These are phyloP conservation scores for Pyrrhosoma nymphula DNA, from an alignment of 2,888 invertebrate genomes.

Conservation along the genomic window DNA sequence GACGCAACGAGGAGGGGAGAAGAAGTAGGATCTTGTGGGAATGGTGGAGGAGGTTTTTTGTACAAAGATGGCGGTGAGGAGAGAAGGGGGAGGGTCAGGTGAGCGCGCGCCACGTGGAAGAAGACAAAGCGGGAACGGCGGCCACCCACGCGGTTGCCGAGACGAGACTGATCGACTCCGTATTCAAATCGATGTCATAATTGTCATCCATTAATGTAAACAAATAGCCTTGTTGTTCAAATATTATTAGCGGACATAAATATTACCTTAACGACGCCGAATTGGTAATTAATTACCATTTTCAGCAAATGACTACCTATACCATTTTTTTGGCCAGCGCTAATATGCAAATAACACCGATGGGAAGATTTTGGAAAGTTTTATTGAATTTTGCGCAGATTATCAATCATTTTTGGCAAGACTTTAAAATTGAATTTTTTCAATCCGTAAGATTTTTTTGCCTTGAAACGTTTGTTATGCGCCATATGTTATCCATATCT, in stretches of 20 bases:
- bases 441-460: no score
- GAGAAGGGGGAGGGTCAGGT: background rate
- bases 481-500: no score
- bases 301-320: background rate
- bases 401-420: background rate
- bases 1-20: background rate
- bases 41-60: background rate
- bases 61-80: background rate
- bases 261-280: background rate
- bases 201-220: constrained; percentile 22
- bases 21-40: background rate
- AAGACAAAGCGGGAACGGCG: background rate
- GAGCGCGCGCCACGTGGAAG: background rate
- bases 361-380: background rate
- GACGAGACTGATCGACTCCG: background rate
- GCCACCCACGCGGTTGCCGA: background rate
- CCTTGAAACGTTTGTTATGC: no score
- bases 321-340: background rate
- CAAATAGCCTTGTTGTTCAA: background rate
- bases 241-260: background rate
- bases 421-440: background rate
- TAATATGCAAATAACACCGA: background rate
- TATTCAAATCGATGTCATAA: constrained; percentile 5
- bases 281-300: background rate
- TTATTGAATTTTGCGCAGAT: background rate